Conservation (phyloP, 2,797 vertebrate species). For the Babyrousa celebensis region DNA sequence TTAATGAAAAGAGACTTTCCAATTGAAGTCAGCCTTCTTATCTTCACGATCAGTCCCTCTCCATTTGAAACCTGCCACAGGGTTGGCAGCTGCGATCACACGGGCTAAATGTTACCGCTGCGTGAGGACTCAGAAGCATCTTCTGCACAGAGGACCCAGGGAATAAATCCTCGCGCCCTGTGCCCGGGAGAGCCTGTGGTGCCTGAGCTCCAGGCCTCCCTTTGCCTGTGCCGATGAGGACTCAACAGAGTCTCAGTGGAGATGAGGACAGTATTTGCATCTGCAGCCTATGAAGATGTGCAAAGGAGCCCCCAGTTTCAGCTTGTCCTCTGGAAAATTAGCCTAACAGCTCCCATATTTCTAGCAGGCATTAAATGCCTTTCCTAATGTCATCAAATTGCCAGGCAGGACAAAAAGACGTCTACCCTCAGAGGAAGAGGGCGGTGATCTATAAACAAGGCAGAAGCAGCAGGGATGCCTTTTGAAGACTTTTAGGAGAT, state of each 20-base stretch:
- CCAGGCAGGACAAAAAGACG: not conserved
- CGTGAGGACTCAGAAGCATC: accelerated
- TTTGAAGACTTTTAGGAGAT: not conserved
- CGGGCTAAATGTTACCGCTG: not conserved
- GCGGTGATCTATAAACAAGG: not conserved
- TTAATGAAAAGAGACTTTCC: constrained; percentile 52
- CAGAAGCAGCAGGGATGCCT: accelerated
- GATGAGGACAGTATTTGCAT: accelerated
- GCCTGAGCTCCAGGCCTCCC: not conserved
- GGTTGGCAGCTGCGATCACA: not conserved
- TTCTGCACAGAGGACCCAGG: accelerated
- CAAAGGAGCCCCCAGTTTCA: no score
- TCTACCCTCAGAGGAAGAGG: no score
- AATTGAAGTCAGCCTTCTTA: not conserved
- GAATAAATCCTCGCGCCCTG: accelerated
- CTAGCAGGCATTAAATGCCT: not conserved
- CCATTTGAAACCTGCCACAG: not conserved
- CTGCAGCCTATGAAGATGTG: accelerated
- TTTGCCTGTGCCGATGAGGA: accelerated
- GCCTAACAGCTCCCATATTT: not conserved
- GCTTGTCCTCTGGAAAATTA: not conserved
- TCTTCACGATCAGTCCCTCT: not conserved
- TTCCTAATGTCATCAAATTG: not conserved
- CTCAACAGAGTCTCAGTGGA: accelerated
- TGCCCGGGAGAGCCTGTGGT: not conserved